Evolutionary conservation across 2,113 vertebrate genomes (phyloP).

Genomic region (Acrocephalus kingi): DNA sequence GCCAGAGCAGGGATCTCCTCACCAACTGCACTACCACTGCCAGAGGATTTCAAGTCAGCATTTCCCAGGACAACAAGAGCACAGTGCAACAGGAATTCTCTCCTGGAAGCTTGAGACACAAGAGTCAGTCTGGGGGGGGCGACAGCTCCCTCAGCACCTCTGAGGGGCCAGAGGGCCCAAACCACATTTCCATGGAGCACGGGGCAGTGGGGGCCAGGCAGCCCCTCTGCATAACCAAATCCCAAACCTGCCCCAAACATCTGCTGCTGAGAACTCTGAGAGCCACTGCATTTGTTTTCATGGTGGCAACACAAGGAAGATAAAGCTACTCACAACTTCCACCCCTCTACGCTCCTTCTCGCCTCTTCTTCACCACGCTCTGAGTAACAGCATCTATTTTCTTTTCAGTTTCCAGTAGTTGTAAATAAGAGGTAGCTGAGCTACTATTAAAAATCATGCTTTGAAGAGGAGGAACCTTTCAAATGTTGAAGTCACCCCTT

Average conservation of each 20-base stretch:
- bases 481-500: constrained; percentile 70
- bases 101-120: constrained; percentile 55
- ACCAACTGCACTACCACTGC: constrained; percentile 16
- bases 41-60: constrained; percentile 13
- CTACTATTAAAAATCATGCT: constrained; percentile 74
- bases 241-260: neutral
- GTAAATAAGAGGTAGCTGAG: constrained; percentile 76
- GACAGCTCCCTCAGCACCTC: neutral
- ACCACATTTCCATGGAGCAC: neutral
- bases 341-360: constrained; percentile 37
- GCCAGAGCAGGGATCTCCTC: neutral
- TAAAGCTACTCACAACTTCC: constrained; percentile 19
- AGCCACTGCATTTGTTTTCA: neutral
- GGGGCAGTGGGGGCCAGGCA: neutral
- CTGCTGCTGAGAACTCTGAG: constrained; percentile 2
- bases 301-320: neutral
- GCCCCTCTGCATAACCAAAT: neutral
- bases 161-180: neutral
- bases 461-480: constrained; percentile 72
- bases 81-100: constrained; percentile 55
- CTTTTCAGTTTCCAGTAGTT: constrained; percentile 78
- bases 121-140: constrained; percentile 32
- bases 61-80: constrained; percentile 41
- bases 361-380: constrained; percentile 56
- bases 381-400: constrained; percentile 72